Percentiles rank a stretch among this genome's conserved stretches.
These are phyloP conservation scores for Carabus problematicus DNA, from an alignment of 2,888 invertebrate species.

Conservation along the genomic window DNA sequence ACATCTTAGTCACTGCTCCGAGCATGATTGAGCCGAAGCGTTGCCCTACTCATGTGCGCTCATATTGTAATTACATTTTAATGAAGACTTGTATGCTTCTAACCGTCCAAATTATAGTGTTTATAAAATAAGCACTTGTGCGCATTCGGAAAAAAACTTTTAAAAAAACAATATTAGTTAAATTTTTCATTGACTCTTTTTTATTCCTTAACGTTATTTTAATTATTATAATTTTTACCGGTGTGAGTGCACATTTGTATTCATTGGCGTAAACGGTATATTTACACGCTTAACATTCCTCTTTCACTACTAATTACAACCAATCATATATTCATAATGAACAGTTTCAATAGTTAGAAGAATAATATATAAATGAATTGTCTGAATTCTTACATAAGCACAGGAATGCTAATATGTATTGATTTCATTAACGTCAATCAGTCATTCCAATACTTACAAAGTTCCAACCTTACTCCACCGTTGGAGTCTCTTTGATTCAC, in stretches of 20 bases:
- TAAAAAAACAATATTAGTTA: slow-evolving; percentile 33
- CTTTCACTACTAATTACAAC: too few relatives aligned
- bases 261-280: too few relatives aligned
- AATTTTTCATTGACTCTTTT: slow-evolving; percentile 23
- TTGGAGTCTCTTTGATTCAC: too few relatives aligned
- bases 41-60: slow-evolving; percentile 11
- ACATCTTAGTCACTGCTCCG: slow-evolving; percentile 6
- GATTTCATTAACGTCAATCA: too few relatives aligned
- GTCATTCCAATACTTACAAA: too few relatives aligned
- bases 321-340: too few relatives aligned
- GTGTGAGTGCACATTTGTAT: slow-evolving; percentile 3
- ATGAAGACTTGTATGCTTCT: slow-evolving; percentile 40
- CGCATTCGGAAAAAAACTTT: neutral
- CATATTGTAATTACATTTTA: slow-evolving; percentile 41
- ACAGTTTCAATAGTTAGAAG: too few relatives aligned
- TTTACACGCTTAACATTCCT: too few relatives aligned
- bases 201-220: slow-evolving; percentile 31
- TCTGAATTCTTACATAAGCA: too few relatives aligned
- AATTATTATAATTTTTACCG: slow-evolving; percentile 33
- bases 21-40: slow-evolving; percentile 12
- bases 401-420: too few relatives aligned
- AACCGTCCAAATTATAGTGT: slow-evolving; percentile 40
- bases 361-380: too few relatives aligned
- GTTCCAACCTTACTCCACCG: too few relatives aligned
- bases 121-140: slow-evolving; percentile 36